Evolutionary conservation across 1,140 invertebrate species (phyloP), one percentile per base, ranked within the genome.

Genomic region (Leguminivora glycinivorella): DNA sequence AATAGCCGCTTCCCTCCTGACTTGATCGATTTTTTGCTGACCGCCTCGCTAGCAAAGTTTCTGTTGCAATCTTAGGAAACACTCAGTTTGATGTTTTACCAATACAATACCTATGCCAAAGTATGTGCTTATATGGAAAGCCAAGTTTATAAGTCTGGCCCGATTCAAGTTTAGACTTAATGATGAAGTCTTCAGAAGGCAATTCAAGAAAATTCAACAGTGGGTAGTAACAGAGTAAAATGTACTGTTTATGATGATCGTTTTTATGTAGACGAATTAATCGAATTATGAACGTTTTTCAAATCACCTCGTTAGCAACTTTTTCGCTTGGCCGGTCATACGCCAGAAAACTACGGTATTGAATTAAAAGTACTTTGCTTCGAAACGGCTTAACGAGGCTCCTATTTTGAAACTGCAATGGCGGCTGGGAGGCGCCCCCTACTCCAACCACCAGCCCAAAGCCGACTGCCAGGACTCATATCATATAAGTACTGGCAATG

Each of bases 1-100:
- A 63, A 63, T 63, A 63, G 58, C 58, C 58, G 58, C 58, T 63
- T 63, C 58, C 58, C 58, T 63, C 58, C 58, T 63, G 58, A 63
- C 58, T 63, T 63, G 58, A 63, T 63, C 58, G 58, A 63, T 63
- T 63, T 63, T 63, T 34, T 63, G 58, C 25, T 63, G 58, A 63
- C 58, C 58, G 58, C 58, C 58, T 63, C 26, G 29, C n/a, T 1
- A 63, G 25, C 58, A 12, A 63, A 63, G 58, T 63, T 63, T 34
- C 58, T 63, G 14, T 29, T 63, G 58, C 58, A 34, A 60, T 26
- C 25, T 60, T 60, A 19, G 19, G 19, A 56, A 29, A 24, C 56
- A 4, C 6, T 58, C 56, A n/a, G 9, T 60, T 60, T 14, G 14
- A 60, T 63, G n/a, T 12, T 63, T 31, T 34, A 25, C 26, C 17